These are phyloP conservation scores for Aurelia sp. DNA, from an alignment of 30 jellyfish, hydroid and myxozoan species.

Conservation along the genomic window DNA sequence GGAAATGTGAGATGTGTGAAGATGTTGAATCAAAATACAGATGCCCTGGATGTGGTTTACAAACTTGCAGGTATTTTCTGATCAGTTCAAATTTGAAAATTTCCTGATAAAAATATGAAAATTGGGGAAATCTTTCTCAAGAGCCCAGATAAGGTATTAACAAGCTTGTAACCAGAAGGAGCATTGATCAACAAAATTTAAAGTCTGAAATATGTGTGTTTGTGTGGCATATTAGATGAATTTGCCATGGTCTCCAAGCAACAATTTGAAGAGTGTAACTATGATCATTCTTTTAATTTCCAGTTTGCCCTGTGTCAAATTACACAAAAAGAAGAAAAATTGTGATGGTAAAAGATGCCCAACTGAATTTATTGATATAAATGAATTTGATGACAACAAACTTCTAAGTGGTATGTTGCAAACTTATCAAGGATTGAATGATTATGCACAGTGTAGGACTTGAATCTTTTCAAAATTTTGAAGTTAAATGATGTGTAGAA, in stretches of 20 bases:
- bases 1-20: conserved; percentile 53
- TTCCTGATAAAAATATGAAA: too few relatives aligned
- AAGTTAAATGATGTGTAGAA: too few relatives aligned
- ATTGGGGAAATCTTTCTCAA: too few relatives aligned
- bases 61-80: conserved; percentile 58
- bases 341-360: conserved; percentile 57
- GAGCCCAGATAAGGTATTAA: too few relatives aligned
- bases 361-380: conserved; percentile 19
- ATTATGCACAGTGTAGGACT: neutral
- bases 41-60: conserved; percentile 70
- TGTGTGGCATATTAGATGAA: too few relatives aligned
- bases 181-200: too few relatives aligned
- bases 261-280: too few relatives aligned
- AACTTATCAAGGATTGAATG: neutral
- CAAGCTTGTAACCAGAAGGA: too few relatives aligned
- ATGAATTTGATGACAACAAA: conserved; percentile 30
- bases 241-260: too few relatives aligned
- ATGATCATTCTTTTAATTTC: neutral
- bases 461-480: too few relatives aligned
- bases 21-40: conserved; percentile 53
- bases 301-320: conserved; percentile 59
- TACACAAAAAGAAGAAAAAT: conserved; percentile 25
- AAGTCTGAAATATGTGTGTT: too few relatives aligned
- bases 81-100: neutral
- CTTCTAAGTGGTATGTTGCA: conserved; percentile 44